Percentiles rank a stretch among this genome's conserved stretches.
These are phyloP conservation scores for Odocoileus hemionus DNA, from an alignment of 2,113 vertebrate species.

Conservation along the genomic window DNA sequence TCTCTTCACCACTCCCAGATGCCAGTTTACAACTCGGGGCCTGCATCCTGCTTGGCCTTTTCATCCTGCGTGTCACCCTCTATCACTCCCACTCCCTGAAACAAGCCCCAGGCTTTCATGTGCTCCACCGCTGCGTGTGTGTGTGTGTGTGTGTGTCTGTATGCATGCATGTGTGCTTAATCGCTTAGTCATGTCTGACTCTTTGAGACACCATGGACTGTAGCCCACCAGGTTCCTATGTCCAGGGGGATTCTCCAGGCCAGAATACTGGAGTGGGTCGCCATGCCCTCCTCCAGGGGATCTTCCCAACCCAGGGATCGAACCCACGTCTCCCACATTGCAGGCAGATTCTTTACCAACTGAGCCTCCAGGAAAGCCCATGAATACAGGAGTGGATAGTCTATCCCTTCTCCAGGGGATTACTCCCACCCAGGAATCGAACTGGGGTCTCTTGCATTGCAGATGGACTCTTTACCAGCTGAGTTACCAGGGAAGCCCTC, in stretches of 20 bases:
- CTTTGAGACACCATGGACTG: neutral
- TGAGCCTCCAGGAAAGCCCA: neutral
- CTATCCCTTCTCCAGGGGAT: neutral
- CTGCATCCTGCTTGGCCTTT: neutral
- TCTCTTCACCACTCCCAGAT: neutral
- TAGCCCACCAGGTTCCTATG: neutral
- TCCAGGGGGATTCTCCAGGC: neutral
- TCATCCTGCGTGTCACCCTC: neutral
- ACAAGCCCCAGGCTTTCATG: neutral
- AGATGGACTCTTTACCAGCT: neutral
- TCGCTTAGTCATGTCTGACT: neutral
- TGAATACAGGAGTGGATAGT: neutral
- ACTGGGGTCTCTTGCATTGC: neutral
- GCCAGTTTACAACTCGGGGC: neutral
- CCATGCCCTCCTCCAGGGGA: neutral
- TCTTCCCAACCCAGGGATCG: neutral
- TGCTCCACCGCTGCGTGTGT: neutral
- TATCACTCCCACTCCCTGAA: neutral
- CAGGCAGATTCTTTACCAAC: neutral
- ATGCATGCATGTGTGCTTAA: accelerated
- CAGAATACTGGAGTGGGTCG: neutral
- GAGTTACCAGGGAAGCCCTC: neutral
- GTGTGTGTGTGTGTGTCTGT: too few species aligned
- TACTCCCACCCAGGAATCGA: neutral
- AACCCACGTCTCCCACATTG: neutral